phyloP scores from a whole-genome alignment of 2,888 invertebrate species.

The Bombylius discolor region DNA sequence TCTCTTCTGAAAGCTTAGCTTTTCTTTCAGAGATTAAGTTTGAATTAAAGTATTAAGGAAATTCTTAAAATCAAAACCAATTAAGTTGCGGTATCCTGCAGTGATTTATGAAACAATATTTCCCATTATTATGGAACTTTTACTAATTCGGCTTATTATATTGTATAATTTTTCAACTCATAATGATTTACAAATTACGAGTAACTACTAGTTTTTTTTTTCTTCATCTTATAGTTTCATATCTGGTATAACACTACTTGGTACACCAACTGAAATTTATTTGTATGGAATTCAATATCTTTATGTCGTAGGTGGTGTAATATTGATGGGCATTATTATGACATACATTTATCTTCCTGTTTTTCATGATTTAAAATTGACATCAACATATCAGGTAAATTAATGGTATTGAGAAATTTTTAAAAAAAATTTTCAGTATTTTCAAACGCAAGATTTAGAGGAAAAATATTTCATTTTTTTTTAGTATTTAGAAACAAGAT shows the following conservation, averaged over 20 bases:
- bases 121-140: too few species aligned
- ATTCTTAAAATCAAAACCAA: too few species aligned
- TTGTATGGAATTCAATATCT: constrained; percentile 62
- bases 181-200: too few species aligned
- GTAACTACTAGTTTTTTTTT: too few species aligned
- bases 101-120: too few species aligned
- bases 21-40: too few species aligned
- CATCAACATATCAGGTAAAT: constrained; percentile 63
- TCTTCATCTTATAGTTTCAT: constrained; percentile 43
- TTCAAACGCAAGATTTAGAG: too few species aligned
- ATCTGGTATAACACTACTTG: constrained; percentile 63
- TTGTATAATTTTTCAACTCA: too few species aligned
- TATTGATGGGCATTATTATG: constrained; percentile 48
- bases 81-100: too few species aligned
- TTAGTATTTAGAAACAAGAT: constrained; percentile 54
- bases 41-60: too few species aligned
- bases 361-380: constrained; percentile 54
- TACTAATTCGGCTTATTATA: too few species aligned
- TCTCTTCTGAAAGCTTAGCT: too few species aligned
- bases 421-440: background rate
- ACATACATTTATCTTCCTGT: constrained; percentile 54
- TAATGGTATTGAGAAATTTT: background rate
- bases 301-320: constrained; percentile 45
- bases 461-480: background rate
- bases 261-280: constrained; percentile 67